Conservation (phyloP, 2,113 vertebrate genomes). For the Odocoileus virginianus region DNA sequence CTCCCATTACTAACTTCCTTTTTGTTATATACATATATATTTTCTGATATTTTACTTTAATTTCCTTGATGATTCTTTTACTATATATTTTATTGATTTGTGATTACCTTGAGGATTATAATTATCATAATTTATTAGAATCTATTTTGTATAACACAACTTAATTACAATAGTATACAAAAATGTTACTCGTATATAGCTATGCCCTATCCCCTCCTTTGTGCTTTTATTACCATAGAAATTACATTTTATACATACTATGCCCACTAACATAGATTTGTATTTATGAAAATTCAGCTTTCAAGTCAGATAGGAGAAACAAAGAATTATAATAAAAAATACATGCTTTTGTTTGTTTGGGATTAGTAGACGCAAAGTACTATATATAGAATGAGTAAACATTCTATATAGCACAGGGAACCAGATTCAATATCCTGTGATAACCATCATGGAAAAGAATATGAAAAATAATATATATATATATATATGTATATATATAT, state of each 20-base stretch:
- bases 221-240: neutral
- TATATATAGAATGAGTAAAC: neutral
- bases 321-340: neutral
- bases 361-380: neutral
- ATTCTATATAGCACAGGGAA: neutral
- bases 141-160: neutral
- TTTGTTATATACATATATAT: neutral
- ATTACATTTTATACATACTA: neutral
- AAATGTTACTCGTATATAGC: neutral
- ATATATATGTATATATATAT: neutral
- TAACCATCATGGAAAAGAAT: neutral
- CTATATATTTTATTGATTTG: neutral
- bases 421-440: neutral
- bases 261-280: neutral
- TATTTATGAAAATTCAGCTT: neutral
- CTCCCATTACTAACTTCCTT: neutral
- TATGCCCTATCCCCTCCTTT: fast-evolving
- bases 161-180: neutral
- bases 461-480: neutral
- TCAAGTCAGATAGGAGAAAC: neutral
- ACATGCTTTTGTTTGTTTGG: neutral
- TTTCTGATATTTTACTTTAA: neutral
- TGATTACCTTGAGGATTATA: neutral
- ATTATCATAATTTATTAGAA: neutral
- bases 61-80: neutral